Base-by-base conservation (phyloP, 1,140 invertebrate species). In the Achroia grisella region DNA sequence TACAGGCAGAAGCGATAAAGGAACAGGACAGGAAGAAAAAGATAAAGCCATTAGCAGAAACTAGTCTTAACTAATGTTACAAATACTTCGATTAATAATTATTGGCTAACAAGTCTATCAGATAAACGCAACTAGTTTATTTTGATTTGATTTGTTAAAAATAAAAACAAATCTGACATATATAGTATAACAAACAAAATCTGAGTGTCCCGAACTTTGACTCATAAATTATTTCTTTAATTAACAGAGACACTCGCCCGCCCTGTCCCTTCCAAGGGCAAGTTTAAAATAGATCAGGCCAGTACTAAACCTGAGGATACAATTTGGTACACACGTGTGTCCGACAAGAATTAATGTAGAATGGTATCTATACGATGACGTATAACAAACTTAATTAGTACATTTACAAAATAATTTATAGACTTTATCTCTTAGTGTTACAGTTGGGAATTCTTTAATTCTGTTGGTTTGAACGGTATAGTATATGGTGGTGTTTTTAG, bases 211-310 rank as follows among this genome's bases (percentile, higher is more conserved):
- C 17, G 11, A 41, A 29, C 32, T n/a, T 40, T 15, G n/a, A 41
- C 32, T 30, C 41, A 52, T 56, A 61, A 62, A 52, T 62, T 46
- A 58, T 52, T 17, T 32, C 31, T 41, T 46, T 54, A 52, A 62
- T 58, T 58, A 53, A 40, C 41, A 48, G 32, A 31, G 41, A n/a
- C n/a, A n/a, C n/a, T n/a, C 29, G 2, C 17, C 17, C 14, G 23
- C 36, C 28, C 44, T n/a, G 35, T 15, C 14, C 35, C 17, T 37
- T 17, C 13, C 17, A 4, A 37, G 35, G 35, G 35, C 43, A 17
- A 42, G 33, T 46, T 41, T 32, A 45, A 64, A 54, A 55, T 60
- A 56, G 52, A 42, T 2, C 33, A 10, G 14, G 8, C 35, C n/a
- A 33, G 13, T 39, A 42, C 44, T 44, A 39, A 33, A 43, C 50